Percentiles rank a stretch among this genome's conserved stretches.
Evolutionary conservation across 2,113 vertebrate species (phyloP).

Genomic region (Barbus barbus): DNA sequence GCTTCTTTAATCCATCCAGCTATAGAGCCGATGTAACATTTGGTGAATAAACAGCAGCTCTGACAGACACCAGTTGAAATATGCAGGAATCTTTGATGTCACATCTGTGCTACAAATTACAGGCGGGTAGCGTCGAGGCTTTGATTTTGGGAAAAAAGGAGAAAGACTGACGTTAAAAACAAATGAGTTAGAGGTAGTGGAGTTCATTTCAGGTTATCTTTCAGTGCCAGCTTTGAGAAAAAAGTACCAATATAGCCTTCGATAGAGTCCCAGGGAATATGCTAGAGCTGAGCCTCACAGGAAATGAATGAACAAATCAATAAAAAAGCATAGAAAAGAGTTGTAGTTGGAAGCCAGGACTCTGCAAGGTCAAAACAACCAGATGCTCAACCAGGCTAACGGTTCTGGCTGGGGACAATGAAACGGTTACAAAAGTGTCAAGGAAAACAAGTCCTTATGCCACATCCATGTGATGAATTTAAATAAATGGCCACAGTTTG

Average conservation of each 20-base stretch:
- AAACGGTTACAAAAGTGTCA: not conserved
- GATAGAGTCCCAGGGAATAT: conserved; percentile 18
- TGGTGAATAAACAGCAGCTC: not conserved
- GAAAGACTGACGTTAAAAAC: not conserved
- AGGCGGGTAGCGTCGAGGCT: not conserved
- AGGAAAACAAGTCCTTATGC: not conserved
- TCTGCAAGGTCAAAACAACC: conserved; percentile 25
- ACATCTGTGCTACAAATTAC: conserved; percentile 36
- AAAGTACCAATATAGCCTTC: not conserved
- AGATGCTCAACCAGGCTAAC: not conserved
- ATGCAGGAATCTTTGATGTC: conserved; percentile 35
- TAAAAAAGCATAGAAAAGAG: conserved; percentile 4
- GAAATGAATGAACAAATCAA: conserved; percentile 38
- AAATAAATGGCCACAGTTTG: not conserved
- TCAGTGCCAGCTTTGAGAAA: not conserved
- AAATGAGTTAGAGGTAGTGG: not conserved
- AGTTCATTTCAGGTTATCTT: conserved; percentile 33
- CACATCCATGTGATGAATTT: no score
- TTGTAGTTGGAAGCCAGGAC: not conserved
- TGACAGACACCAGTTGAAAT: conserved; percentile 32
- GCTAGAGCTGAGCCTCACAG: conserved; percentile 13
- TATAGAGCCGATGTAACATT: not conserved
- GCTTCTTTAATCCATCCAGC: conserved; percentile 15
- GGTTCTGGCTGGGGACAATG: not conserved
- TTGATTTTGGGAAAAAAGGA: not conserved